Evolutionary conservation across 2,888 invertebrate species (phyloP).

Genomic region (Bimastos eiseni): DNA sequence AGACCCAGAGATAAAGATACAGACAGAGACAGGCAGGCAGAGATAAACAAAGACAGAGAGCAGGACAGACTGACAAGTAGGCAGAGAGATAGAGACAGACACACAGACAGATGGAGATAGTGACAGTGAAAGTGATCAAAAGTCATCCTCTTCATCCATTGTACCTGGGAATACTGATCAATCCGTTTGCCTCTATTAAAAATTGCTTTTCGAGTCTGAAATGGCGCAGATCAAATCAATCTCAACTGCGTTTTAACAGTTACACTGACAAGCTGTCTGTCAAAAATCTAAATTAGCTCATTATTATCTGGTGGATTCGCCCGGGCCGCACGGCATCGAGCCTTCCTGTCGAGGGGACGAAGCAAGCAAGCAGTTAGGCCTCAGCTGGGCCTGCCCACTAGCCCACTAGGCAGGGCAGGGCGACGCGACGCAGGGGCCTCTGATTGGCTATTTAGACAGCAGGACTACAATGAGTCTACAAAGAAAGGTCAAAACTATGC

Average conservation of each 20-base stretch:
- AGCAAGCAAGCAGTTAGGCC: neutral
- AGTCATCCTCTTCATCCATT: neutral
- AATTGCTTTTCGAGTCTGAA: neutral
- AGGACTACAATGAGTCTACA: neutral
- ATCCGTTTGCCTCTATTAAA: neutral
- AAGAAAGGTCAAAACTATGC: neutral
- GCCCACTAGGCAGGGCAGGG: neutral
- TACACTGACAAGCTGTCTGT: conserved; percentile 13
- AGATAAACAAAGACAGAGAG: too few species aligned
- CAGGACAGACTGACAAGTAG: too few species aligned
- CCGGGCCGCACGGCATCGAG: neutral
- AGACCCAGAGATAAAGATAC: neutral
- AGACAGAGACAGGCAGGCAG: too few species aligned
- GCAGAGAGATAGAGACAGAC: too few species aligned
- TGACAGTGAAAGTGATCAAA: neutral
- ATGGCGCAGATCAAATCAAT: neutral
- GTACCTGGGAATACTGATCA: neutral
- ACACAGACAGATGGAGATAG: neutral
- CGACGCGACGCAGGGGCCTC: neutral
- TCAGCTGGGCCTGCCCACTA: neutral
- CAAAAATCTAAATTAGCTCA: conserved; percentile 13
- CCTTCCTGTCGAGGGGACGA: neutral
- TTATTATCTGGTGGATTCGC: neutral
- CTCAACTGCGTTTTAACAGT: neutral
- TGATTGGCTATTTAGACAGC: neutral